Evolutionary conservation across 2,113 vertebrate genomes (phyloP).

Genomic region (Vireo altiloquus): DNA sequence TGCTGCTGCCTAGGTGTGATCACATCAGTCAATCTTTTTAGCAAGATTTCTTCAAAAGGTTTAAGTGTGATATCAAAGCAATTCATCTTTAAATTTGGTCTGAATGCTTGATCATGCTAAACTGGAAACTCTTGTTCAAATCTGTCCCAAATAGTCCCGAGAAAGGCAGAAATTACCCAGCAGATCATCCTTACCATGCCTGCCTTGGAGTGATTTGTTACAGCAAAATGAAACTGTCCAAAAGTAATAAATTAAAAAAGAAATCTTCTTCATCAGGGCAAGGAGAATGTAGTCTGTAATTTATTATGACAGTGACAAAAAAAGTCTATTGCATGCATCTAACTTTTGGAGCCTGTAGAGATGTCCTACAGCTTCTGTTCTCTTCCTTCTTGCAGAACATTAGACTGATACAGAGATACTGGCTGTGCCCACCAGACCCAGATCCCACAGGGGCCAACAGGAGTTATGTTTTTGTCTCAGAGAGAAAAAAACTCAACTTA

Average conservation of each 20-base stretch:
- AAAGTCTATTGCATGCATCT: neutral
- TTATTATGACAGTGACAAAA: conserved; percentile 3
- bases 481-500: neutral
- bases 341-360: neutral
- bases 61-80: neutral
- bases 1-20: neutral
- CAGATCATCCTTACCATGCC: neutral
- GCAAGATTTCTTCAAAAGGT: neutral
- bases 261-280: conserved; percentile 29
- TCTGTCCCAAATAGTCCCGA: neutral
- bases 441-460: neutral
- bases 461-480: fast-evolving
- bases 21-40: neutral
- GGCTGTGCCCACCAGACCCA: neutral
- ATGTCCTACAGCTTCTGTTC: neutral
- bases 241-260: neutral
- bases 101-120: neutral
- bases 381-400: neutral
- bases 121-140: neutral
- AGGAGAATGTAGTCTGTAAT: neutral
- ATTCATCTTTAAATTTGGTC: neutral
- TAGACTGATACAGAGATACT: neutral
- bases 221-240: conserved; percentile 13
- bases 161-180: neutral
- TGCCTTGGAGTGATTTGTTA: conserved; percentile 11